Conservation (phyloP, 1,140 invertebrate genomes). For the Brachionus koreanus region DNA sequence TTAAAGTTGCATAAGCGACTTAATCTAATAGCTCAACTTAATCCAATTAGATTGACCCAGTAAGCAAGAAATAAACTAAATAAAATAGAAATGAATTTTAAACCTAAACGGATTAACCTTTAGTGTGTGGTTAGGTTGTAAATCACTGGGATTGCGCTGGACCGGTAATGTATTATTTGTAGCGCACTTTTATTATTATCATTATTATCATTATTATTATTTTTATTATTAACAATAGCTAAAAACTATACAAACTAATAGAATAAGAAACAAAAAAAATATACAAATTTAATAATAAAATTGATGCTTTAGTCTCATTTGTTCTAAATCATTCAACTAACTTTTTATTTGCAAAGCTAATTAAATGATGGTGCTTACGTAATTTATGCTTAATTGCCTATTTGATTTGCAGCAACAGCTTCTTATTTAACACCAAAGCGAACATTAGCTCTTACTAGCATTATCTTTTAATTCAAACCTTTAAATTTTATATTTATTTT, state of each 20-base stretch:
- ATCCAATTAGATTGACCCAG: slow-evolving; percentile 22
- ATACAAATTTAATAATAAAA: not conserved
- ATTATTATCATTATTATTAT: too few species aligned
- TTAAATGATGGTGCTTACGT: not conserved
- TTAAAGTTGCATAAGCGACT: not conserved
- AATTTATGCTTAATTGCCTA: not conserved
- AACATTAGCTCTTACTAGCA: not conserved
- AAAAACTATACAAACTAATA: not conserved
- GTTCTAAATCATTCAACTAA: not conserved
- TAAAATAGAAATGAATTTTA: not conserved
- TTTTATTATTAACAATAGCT: not conserved
- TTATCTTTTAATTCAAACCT: not conserved
- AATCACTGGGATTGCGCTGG: not conserved
- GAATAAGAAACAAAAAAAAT: too few species aligned
- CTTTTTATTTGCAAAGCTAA: not conserved
- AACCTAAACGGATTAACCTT: slow-evolving; percentile 1
- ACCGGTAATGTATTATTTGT: not conserved
- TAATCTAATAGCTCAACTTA: slow-evolving; percentile 9
- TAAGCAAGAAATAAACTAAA: not conserved
- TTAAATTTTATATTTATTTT: not conserved
- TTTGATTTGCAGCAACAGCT: not conserved
- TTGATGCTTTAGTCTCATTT: not conserved
- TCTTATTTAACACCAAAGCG: not conserved
- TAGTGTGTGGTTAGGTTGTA: not conserved
- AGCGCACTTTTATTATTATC: not conserved